Percentiles rank a stretch among this genome's conserved stretches.
phyloP scores from a whole-genome alignment of 2,888 invertebrate genomes.

The Carabus problematicus region DNA sequence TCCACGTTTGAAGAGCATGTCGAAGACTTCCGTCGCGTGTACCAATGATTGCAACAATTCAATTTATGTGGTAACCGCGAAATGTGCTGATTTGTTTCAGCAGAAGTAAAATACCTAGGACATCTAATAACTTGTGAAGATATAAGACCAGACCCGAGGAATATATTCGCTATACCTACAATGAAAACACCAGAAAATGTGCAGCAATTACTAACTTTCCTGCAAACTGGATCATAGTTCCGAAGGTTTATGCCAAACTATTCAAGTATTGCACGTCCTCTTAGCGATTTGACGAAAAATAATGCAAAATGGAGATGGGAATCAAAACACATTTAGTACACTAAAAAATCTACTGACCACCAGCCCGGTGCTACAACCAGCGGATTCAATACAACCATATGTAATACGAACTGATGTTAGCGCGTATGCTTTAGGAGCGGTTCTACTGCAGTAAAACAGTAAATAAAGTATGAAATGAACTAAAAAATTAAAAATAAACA shows the following conservation, averaged over 20 bases:
- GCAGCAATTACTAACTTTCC: background rate
- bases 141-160: background rate
- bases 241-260: background rate
- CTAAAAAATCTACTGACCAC: conserved; percentile 4
- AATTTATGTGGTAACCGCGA: background rate
- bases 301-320: conserved; percentile 17
- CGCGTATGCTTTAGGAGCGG: conserved; percentile 18
- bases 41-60: background rate
- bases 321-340: conserved; percentile 13
- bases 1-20: conserved; percentile 5
- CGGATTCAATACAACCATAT: conserved; percentile 45
- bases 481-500: no score
- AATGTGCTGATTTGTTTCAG: background rate
- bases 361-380: conserved; percentile 28
- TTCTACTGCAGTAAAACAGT: conserved; percentile 23
- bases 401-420: conserved; percentile 43
- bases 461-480: no score
- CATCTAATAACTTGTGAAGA: background rate
- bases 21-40: background rate
- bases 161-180: background rate
- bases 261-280: background rate
- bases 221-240: conserved; percentile 13
- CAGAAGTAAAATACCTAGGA: conserved; percentile 5
- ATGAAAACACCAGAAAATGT: background rate
- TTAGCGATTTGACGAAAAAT: conserved; percentile 3